Base-by-base conservation (phyloP, 2,888 invertebrate genomes). In the Rapana venosa region DNA sequence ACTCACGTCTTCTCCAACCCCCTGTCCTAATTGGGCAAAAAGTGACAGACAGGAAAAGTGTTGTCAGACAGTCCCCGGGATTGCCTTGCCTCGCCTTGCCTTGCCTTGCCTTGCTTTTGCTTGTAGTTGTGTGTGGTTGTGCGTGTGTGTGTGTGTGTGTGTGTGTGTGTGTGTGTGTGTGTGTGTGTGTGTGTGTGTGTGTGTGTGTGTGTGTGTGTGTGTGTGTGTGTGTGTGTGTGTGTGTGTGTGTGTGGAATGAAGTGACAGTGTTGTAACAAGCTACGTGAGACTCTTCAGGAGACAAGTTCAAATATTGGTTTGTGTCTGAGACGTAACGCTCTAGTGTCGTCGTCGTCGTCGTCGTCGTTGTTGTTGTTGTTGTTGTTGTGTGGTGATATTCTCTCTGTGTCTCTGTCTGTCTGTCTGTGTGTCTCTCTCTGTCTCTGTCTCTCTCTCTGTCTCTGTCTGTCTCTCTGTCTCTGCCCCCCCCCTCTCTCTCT, bases 211-310 rank as follows among this genome's bases (percentile, higher is more conserved):
- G n/a, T n/a, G n/a, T n/a, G n/a, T n/a, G n/a, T n/a, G n/a, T n/a
- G n/a, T n/a, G n/a, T n/a, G n/a, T n/a, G n/a, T n/a, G n/a, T n/a
- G n/a, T n/a, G n/a, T n/a, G n/a, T n/a, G n/a, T n/a, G n/a, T n/a
- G n/a, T n/a, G 70, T 70, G 17, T 70, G 70, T 20, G 20, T 70
- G 20, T 20, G 70, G 26, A 17, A 22, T 26, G 70, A 26, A 70
- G 26, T 70, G 70, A 22, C 26, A 26, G 70, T 70, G 70, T 20
- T 26, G n/a, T n/a, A 74, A 74, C 74, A 30, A 74, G 74, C 74
- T n/a, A n/a, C 74, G 74, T 74, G 74, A 26, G n/a, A 74, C n/a
- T n/a, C 74, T 74, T n/a, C n/a, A n/a, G 74, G n/a, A 74, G 74
- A 74, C 74, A 74, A 26, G 11, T 74, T n/a, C 26, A 8, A 74